phyloP scores from a whole-genome alignment of 2,888 invertebrate genomes.

The Tineola bisselliella region DNA sequence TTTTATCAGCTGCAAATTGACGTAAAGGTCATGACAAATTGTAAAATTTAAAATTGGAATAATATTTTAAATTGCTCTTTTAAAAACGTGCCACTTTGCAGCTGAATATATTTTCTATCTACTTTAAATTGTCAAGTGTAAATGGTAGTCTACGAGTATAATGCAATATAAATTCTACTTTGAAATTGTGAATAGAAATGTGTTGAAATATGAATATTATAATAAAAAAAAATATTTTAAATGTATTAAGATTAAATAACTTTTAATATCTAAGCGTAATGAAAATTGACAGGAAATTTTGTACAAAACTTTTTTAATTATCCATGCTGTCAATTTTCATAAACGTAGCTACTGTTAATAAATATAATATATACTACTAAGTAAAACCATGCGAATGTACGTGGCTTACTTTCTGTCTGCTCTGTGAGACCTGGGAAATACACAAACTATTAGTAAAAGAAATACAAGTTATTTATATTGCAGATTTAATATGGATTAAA shows the following conservation, averaged over 20 bases:
- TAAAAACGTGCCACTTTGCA: not conserved
- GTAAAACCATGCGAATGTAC: constrained; percentile 43
- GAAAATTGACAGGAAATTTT: not conserved
- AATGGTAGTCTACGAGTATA: not conserved
- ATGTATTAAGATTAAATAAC: too few species aligned
- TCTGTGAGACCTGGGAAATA: constrained; percentile 63
- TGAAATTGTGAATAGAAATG: not conserved
- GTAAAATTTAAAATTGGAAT: not conserved
- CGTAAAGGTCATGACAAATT: not conserved
- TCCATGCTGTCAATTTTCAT: not conserved
- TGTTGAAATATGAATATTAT: too few species aligned
- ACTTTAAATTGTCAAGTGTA: not conserved
- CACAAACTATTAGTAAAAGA: constrained; percentile 10
- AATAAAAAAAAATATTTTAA: too few species aligned
- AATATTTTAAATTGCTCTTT: not conserved
- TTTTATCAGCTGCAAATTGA: not conserved
- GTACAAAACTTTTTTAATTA: not conserved
- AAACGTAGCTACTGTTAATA: not conserved
- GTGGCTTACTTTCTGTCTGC: constrained; percentile 63
- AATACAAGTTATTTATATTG: not conserved
- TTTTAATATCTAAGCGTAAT: not conserved
- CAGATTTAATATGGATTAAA: not conserved
- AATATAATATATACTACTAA: not conserved
- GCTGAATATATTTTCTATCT: not conserved
- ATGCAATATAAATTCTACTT: not conserved